These are phyloP conservation scores for Plectropomus leopardus DNA, from an alignment of 2,113 vertebrate genomes.

Conservation along the genomic window DNA sequence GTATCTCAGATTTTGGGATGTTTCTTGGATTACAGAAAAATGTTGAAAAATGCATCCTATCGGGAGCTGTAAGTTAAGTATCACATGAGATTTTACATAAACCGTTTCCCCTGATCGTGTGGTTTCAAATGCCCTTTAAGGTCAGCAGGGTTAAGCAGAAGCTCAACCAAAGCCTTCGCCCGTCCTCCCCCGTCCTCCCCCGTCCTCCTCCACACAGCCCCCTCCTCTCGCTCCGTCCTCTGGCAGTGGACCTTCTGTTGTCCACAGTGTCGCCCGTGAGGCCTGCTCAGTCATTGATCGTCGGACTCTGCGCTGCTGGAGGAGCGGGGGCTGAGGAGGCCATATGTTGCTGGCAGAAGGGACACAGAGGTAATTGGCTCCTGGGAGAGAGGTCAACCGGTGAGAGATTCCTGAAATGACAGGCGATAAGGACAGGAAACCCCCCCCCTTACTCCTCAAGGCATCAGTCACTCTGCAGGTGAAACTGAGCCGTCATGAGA, in stretches of 20 bases:
- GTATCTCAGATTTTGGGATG: too few species aligned
- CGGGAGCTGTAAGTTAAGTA: too few species aligned
- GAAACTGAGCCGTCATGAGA: neutral
- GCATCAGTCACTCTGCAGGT: neutral
- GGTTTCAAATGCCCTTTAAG: slow-evolving; percentile 3
- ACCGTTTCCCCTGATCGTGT: neutral
- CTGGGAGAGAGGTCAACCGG: slow-evolving; percentile 48
- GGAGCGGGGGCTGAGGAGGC: slow-evolving; percentile 1
- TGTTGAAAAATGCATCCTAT: too few species aligned
- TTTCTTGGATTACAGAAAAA: too few species aligned
- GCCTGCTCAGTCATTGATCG: slow-evolving; percentile 35
- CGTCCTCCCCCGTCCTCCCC: neutral
- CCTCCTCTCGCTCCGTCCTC: neutral
- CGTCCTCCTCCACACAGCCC: neutral
- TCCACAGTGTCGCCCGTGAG: slow-evolving; percentile 7
- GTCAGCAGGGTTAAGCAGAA: slow-evolving; percentile 31
- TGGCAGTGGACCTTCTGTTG: slow-evolving; percentile 5
- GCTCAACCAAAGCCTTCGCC: slow-evolving; percentile 27
- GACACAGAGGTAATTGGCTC: slow-evolving; percentile 41
- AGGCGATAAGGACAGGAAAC: neutral
- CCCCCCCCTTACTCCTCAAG: neutral
- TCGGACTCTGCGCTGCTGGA: neutral
- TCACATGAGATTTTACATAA: neutral
- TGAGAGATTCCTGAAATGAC: slow-evolving; percentile 4
- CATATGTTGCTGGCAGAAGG: slow-evolving; percentile 63